A percentile compares a stretch with the other conserved stretches of the same genome.
Evolutionary conservation across 2,113 vertebrate species (phyloP).

Genomic region (Perca schrenkii): DNA sequence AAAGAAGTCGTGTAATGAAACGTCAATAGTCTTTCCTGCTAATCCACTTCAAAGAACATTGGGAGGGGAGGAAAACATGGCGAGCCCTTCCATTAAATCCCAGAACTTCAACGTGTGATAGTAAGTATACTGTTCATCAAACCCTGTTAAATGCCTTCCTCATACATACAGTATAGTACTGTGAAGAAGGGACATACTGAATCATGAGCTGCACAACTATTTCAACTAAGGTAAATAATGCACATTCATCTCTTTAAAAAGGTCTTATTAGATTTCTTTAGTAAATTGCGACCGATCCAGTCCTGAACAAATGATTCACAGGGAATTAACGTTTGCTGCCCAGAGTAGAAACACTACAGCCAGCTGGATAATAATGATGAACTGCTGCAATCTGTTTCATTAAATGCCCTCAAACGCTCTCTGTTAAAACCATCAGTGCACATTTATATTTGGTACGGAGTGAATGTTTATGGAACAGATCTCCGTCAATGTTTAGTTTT

Average conservation of each 20-base stretch:
- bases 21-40: neutral
- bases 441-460: constrained; percentile 2
- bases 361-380: constrained; percentile 57
- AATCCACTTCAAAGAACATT: constrained; percentile 18
- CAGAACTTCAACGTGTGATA: neutral
- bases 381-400: constrained; percentile 54
- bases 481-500: neutral
- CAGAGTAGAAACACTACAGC: constrained; percentile 46
- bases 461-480: neutral
- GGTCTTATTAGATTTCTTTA: constrained; percentile 54
- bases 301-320: constrained; percentile 53
- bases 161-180: neutral
- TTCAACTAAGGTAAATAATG: constrained; percentile 34
- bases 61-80: neutral
- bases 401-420: constrained; percentile 47
- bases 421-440: constrained; percentile 33
- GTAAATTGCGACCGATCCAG: constrained; percentile 28
- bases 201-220: constrained; percentile 7
- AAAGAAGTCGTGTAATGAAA: constrained; percentile 6
- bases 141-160: neutral
- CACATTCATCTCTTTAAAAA: constrained; percentile 38
- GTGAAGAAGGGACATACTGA: neutral
- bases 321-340: constrained; percentile 49
- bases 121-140: neutral
- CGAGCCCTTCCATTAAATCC: neutral